phyloP scores from a whole-genome alignment of 2,113 vertebrate species.

The Agelaius phoeniceus region DNA sequence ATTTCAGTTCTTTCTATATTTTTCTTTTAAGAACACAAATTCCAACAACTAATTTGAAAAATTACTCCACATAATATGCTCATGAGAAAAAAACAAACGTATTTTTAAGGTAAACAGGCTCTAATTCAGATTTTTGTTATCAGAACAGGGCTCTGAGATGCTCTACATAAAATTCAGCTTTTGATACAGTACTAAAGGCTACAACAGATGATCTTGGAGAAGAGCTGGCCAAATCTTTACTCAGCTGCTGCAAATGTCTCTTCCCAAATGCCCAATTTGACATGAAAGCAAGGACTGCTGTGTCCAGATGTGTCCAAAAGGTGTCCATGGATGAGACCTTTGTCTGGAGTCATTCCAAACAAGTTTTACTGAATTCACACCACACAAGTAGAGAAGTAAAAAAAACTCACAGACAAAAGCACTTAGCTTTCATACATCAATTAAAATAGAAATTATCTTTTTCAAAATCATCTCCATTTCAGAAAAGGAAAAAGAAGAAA shows the following conservation, averaged over 20 bases:
- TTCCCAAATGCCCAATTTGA: background rate
- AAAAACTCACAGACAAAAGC: background rate
- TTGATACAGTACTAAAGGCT: background rate
- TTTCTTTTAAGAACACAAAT: background rate
- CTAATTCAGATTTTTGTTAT: background rate
- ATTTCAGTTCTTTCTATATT: background rate
- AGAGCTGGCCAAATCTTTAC: background rate
- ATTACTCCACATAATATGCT: background rate
- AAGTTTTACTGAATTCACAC: background rate
- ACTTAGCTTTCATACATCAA: background rate
- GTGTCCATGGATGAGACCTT: background rate
- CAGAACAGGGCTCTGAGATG: rapidly evolving
- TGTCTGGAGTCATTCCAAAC: background rate
- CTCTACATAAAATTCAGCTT: background rate
- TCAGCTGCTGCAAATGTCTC: background rate
- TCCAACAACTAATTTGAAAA: background rate
- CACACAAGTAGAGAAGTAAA: background rate
- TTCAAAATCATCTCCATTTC: background rate
- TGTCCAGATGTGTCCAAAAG: background rate
- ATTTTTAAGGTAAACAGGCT: background rate
- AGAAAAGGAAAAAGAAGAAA: background rate
- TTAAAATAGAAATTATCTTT: background rate
- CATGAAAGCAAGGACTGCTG: background rate
- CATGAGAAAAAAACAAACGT: background rate
- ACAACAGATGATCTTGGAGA: background rate